phyloP scores from a whole-genome alignment of 2,797 vertebrate species.

The Clarias platycephalus region DNA sequence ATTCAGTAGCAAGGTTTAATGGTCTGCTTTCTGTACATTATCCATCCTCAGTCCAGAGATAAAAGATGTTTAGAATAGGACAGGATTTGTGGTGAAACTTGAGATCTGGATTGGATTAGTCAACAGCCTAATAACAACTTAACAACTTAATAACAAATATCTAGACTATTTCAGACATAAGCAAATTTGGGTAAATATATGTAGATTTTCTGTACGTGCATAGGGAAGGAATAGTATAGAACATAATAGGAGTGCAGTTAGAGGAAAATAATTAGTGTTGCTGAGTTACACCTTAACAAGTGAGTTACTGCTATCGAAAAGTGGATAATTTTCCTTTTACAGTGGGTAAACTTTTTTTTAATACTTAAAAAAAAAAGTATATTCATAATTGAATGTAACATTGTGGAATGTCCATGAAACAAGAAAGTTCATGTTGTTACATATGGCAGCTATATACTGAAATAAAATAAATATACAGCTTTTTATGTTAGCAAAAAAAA shows the following conservation, averaged over 20 bases:
- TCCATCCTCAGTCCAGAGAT: not conserved
- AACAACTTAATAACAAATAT: too few species aligned
- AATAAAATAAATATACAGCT: not conserved
- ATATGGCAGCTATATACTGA: not conserved
- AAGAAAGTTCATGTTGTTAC: not conserved
- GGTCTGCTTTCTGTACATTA: not conserved
- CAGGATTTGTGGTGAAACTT: not conserved
- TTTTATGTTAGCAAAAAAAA: not conserved
- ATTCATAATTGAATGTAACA: not conserved
- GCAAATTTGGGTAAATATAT: not conserved
- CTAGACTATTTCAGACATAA: not conserved
- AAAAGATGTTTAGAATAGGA: not conserved
- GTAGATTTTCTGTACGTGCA: not conserved
- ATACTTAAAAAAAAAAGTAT: too few species aligned
- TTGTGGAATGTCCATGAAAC: not conserved
- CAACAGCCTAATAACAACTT: not conserved
- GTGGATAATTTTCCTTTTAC: not conserved
- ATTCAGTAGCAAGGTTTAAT: not conserved
- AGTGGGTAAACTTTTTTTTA: not conserved
- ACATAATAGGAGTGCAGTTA: not conserved
- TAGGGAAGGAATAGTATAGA: not conserved
- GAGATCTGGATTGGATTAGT: not conserved
- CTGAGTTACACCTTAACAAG: not conserved
- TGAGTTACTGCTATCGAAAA: not conserved
- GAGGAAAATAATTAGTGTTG: not conserved